phyloP scores from a whole-genome alignment of 2,797 vertebrate species.

The Myotis daubentonii region DNA sequence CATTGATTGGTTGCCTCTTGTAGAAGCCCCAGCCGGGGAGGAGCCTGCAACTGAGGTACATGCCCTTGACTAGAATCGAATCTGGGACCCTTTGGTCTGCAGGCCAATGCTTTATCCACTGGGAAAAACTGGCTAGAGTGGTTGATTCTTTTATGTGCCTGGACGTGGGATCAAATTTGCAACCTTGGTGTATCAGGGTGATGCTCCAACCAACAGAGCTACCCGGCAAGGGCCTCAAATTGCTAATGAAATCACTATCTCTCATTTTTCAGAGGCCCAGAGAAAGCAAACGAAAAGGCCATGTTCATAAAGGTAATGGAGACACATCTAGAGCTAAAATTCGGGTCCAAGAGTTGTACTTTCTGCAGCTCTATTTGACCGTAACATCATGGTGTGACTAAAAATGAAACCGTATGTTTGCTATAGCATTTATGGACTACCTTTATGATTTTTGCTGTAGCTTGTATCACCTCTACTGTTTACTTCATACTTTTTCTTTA shows the following conservation, averaged over 20 bases:
- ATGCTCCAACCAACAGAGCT: too few species aligned
- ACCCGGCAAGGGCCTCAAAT: too few species aligned
- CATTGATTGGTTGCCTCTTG: too few species aligned
- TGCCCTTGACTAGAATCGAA: too few species aligned
- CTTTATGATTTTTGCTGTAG: constrained; percentile 16
- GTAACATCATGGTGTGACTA: not conserved
- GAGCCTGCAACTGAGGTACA: too few species aligned
- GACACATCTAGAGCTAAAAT: not conserved
- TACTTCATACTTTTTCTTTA: not conserved
- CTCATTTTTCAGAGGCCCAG: not conserved
- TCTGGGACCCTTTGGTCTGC: too few species aligned
- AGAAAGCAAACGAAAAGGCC: not conserved
- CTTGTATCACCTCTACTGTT: not conserved
- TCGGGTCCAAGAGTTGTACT: not conserved
- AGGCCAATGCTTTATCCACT: too few species aligned
- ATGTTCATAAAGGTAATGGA: constrained; percentile 1
- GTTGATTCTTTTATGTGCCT: too few species aligned
- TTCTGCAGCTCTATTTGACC: not conserved
- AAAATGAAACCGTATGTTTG: not conserved
- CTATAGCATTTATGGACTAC: not conserved
- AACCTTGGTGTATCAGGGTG: too few species aligned
- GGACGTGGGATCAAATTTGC: too few species aligned
- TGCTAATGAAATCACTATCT: not conserved
- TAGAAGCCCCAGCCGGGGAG: too few species aligned
- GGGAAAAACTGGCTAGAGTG: too few species aligned